phyloP scores from a whole-genome alignment of 2,888 invertebrate species.

The Gymnoscelis rufifasciata region DNA sequence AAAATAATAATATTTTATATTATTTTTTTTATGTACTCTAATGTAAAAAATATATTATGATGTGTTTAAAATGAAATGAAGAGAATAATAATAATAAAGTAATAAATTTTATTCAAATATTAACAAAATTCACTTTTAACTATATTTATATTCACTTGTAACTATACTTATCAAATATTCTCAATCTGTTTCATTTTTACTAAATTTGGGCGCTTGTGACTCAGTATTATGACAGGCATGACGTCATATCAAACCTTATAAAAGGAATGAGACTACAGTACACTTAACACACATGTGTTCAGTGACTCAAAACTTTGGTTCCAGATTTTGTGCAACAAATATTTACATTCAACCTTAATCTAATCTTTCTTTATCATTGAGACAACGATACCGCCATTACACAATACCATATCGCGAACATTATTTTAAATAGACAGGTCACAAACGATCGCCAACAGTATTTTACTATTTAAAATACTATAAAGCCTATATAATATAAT shows the following conservation, averaged over 20 bases:
- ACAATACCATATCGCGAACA: constrained; percentile 10
- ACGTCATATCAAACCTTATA: background rate
- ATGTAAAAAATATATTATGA: too few relatives aligned
- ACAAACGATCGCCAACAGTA: background rate
- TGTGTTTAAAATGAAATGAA: too few relatives aligned
- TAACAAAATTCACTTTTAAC: too few relatives aligned
- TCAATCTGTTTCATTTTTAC: constrained; percentile 17
- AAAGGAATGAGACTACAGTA: background rate
- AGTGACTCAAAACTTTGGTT: constrained; percentile 3
- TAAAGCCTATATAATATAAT: too few relatives aligned
- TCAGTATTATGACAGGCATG: background rate
- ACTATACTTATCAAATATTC: too few relatives aligned
- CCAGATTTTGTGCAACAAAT: constrained; percentile 25
- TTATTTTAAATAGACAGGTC: constrained; percentile 8
- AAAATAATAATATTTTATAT: too few relatives aligned
- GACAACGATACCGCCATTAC: constrained; percentile 31
- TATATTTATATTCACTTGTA: too few relatives aligned
- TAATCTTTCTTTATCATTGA: constrained; percentile 34
- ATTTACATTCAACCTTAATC: constrained; percentile 30
- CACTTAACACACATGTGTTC: background rate
- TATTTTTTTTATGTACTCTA: too few relatives aligned
- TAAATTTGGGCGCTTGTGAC: constrained; percentile 4
- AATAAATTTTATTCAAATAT: too few relatives aligned
- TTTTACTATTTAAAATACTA: too few relatives aligned
- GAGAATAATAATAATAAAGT: too few relatives aligned